Base-by-base conservation (phyloP, 2,797 vertebrate species). In the Catostomus latipinnis region DNA sequence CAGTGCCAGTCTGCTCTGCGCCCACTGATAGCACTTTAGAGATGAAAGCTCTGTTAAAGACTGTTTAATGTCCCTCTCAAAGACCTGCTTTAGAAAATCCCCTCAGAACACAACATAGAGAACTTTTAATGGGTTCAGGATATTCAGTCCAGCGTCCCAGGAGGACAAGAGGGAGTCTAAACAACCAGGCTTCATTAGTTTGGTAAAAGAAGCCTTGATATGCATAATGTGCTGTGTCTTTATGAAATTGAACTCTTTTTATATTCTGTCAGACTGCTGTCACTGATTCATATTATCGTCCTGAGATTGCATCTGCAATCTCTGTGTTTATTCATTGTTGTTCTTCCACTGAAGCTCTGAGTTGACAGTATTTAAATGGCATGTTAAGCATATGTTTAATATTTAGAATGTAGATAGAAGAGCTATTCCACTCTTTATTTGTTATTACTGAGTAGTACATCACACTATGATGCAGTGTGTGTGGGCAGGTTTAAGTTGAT, bases 1-100 rank as follows among this genome's bases (percentile, higher is more conserved):
- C 80, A 86, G 84, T 89, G 88, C 86, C 88, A 89, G 82, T 52
- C 66, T 74, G 73, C 77, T 88, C 82, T 83, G 76, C 73, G 81
- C 81, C 83, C 62, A 76, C 83, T 85, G 81, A 89, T 87, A 83
- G 81, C 77, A 73, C 87, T 90, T 84, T 81, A 85, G 82, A 85
- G 81, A 87, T 78, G 77, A 86, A 81, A 83, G 71, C 52, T 50
- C 66, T 62, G 60, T 80, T 81, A 79, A 86, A 80, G 70, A 66
- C 74, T 78, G 70, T 85, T 81, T 83, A 83, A 83, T 74, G 80
- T 85, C 79, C 76, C 73, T 80, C 73, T 84, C 84, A 83, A 83
- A 86, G 78, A 81, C 80, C 67, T 75, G 81, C 71, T 84, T 80
- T 73, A 80, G 62, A 80, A 50, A 80, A 73, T 80, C 78, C 70